These are phyloP conservation scores for Eciton burchellii DNA, from an alignment of 1,140 invertebrate genomes.

Conservation along the genomic window DNA sequence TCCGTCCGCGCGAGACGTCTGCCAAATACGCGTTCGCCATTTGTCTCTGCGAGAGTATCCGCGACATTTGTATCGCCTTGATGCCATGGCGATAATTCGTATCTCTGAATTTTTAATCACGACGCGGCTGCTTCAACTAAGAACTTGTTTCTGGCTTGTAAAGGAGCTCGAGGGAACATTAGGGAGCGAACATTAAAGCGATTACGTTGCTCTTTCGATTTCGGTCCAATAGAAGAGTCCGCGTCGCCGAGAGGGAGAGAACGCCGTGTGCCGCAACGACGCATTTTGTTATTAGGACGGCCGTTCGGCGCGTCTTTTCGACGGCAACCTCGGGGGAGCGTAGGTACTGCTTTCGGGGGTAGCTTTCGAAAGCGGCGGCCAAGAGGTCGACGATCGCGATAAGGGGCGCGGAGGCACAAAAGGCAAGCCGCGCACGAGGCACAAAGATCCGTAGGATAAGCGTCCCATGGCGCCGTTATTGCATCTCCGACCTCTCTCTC, in stretches of 20 bases:
- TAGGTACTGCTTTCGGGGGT: slow-evolving; percentile 66
- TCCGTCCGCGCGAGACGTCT: slow-evolving; percentile 17
- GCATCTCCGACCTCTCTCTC: slow-evolving; percentile 62
- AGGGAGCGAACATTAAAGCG: slow-evolving; percentile 23
- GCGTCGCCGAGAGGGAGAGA: too few relatives aligned
- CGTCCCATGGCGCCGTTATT: slow-evolving; percentile 73
- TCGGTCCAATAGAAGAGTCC: too few relatives aligned
- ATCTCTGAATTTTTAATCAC: not conserved
- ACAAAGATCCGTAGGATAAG: slow-evolving; percentile 74
- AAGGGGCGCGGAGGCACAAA: slow-evolving; percentile 71
- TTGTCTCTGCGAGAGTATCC: not conserved
- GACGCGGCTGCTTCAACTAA: not conserved
- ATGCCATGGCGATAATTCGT: too few relatives aligned
- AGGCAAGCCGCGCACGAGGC: slow-evolving; percentile 64
- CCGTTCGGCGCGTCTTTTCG: slow-evolving; percentile 67
- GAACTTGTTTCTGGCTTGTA: not conserved
- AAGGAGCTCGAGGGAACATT: not conserved
- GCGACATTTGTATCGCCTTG: too few relatives aligned
- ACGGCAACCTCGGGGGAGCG: slow-evolving; percentile 34
- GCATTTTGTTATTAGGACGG: slow-evolving; percentile 13
- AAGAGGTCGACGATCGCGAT: slow-evolving; percentile 76
- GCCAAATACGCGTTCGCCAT: not conserved
- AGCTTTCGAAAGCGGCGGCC: slow-evolving; percentile 65
- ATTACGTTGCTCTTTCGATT: slow-evolving; percentile 22
- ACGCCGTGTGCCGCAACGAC: slow-evolving; percentile 13